Percentiles rank a stretch among this genome's conserved stretches.
These are phyloP conservation scores for Borostomias antarcticus DNA, from an alignment of 2,797 vertebrate species.

Conservation along the genomic window DNA sequence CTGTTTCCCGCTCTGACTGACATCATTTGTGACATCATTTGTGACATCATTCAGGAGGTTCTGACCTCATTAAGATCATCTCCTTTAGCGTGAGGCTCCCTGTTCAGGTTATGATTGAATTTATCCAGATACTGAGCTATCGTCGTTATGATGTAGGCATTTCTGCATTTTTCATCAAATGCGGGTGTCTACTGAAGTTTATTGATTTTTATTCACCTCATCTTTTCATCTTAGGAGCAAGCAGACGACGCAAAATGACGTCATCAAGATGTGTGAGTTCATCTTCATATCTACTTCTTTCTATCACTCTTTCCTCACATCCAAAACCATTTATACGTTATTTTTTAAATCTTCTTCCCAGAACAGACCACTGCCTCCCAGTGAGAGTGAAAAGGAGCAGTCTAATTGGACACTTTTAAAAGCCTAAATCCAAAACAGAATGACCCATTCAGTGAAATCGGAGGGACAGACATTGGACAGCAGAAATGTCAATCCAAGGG, in stretches of 20 bases:
- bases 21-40: not conserved
- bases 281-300: not conserved
- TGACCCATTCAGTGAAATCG: conserved; percentile 18
- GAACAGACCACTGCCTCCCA: not conserved
- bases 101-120: too few species aligned
- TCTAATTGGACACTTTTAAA: conserved; percentile 37
- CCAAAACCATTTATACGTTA: too few species aligned
- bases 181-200: too few species aligned
- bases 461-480: not conserved
- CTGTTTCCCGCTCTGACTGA: not conserved
- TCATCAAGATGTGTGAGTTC: conserved; percentile 48
- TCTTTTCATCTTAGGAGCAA: conserved; percentile 49
- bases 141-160: too few species aligned
- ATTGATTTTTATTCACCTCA: not conserved
- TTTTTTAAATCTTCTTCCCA: too few species aligned
- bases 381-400: conserved; percentile 7
- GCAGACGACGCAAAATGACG: conserved; percentile 44
- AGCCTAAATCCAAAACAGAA: conserved; percentile 13
- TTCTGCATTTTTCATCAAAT: not conserved
- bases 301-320: not conserved
- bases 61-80: too few species aligned
- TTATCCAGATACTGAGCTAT: too few species aligned
- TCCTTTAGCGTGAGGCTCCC: too few species aligned
- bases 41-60: too few species aligned
- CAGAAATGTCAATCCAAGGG: conserved; percentile 9